Evolutionary conservation across 2,888 invertebrate genomes (phyloP).

Genomic region (Nomada ruficornis): DNA sequence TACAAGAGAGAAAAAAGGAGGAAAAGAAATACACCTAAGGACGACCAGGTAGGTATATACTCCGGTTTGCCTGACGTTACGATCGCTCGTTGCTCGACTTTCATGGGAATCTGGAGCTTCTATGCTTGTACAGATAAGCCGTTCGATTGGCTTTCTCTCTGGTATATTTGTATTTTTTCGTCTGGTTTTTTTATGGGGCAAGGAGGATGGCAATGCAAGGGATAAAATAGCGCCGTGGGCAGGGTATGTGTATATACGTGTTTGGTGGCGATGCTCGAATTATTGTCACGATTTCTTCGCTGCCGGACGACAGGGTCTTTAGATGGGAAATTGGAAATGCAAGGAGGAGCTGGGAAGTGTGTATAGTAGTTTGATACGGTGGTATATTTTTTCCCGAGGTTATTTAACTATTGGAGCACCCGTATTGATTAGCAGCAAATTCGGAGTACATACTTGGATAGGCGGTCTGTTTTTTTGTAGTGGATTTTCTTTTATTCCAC

Average conservation of each 20-base stretch:
- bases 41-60: conserved; percentile 40
- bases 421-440: too few relatives aligned
- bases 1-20: too few relatives aligned
- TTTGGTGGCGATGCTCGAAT: conserved; percentile 39
- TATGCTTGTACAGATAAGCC: conserved; percentile 45
- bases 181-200: not conserved
- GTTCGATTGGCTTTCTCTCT: conserved; percentile 27
- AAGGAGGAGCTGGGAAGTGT: not conserved
- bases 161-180: not conserved
- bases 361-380: too few relatives aligned
- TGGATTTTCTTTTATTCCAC: too few relatives aligned
- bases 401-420: too few relatives aligned
- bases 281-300: conserved; percentile 19
- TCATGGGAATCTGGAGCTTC: conserved; percentile 49
- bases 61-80: conserved; percentile 52
- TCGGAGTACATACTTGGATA: too few relatives aligned
- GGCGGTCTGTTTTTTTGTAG: too few relatives aligned
- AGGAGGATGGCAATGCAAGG: not conserved
- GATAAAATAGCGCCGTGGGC: not conserved
- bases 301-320: conserved; percentile 9
- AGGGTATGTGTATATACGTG: not conserved
- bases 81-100: conserved; percentile 52
- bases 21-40: conserved; percentile 52
- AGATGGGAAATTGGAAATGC: not conserved
- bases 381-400: too few relatives aligned